These are phyloP conservation scores for Capreolus pygargus DNA, from an alignment of 2,113 vertebrate genomes.

Conservation along the genomic window DNA sequence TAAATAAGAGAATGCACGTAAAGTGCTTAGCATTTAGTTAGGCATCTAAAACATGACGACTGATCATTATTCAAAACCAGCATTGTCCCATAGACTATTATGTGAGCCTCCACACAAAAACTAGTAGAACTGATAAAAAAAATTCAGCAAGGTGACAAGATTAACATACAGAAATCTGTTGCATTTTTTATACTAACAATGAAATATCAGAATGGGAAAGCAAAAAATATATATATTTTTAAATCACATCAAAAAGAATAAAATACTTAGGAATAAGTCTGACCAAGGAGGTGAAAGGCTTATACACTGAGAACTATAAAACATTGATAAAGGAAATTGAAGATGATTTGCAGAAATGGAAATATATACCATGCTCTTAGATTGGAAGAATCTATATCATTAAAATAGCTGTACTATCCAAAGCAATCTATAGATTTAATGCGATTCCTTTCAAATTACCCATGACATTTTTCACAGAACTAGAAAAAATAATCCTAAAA, in stretches of 20 bases:
- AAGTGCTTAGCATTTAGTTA: neutral
- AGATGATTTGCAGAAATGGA: neutral
- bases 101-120: neutral
- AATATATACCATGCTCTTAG: neutral
- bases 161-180: neutral
- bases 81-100: neutral
- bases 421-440: neutral
- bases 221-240: neutral
- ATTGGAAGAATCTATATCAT: neutral
- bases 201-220: neutral
- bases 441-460: neutral
- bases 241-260: neutral
- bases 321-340: neutral
- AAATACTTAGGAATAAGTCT: neutral
- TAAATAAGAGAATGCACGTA: neutral
- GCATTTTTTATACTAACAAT: neutral
- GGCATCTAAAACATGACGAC: neutral
- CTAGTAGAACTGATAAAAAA: neutral
- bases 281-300: neutral
- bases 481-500: neutral
- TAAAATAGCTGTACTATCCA: neutral
- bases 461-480: neutral
- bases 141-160: neutral
- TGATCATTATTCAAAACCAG: neutral
- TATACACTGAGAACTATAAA: neutral